Evolutionary conservation across 2,888 invertebrate species (phyloP), one percentile per base, ranked within the genome.

Genomic region (Pristionchus maxplancki): DNA sequence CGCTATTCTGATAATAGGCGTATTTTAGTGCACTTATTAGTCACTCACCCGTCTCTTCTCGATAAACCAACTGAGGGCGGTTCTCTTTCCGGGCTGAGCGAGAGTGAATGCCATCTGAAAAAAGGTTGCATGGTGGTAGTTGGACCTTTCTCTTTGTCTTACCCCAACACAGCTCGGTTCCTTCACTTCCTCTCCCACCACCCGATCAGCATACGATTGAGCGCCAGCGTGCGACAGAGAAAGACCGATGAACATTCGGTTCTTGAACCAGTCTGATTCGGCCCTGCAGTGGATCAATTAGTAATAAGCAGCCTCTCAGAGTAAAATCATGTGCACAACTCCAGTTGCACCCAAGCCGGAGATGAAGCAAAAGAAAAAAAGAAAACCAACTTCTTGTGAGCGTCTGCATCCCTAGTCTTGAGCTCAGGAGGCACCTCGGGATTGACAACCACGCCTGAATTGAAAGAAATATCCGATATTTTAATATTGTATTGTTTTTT

Each of bases 81-180:
- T 78, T 44, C 88, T 8, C 31, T 67, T 48, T 20, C 67, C 81
- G 17, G 84, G 34, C 20, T 37, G 28, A 11, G 64, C 48, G 37
- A 88, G 50, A 24, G 89, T 88, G 82, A 88, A 88, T 11, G 64
- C 48, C 85, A 90, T 88, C 88, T 85, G 53, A 64, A 83, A 1
- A 20, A 37, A 11, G 44, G 44, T n/a, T n/a, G n/a, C 6, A 44
- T 44, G 44, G 44, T 9, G 11, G 44, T 44, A 6, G 44, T 9
- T 44, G 11, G 44, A 44, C 11, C 44, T 9, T 44, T 44, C 6
- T 44, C 44, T 11, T 40, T 58, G 20, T 2, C 82, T 48, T 44
- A 90, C 89, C 24, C 91, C 91, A 28, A 91, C 91, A 31, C 90
- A 88, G 31, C 91, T 91, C n/a, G 91, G 91, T 17, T 90, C 89